These are phyloP conservation scores for Amblyopsis rosae DNA, from an alignment of 2,113 vertebrate genomes.

Conservation along the genomic window DNA sequence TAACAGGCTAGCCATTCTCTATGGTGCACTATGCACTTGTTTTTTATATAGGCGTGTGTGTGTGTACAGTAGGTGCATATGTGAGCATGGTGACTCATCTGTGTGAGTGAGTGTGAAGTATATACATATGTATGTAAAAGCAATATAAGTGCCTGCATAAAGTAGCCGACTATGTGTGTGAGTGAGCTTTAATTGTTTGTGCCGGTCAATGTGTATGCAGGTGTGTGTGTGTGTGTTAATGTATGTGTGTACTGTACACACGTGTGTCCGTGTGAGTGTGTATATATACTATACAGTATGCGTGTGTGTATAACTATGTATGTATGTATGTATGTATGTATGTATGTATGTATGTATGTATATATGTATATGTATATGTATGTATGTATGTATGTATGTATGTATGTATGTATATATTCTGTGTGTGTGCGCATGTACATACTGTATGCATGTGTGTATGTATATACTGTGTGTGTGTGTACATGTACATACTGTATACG, in stretches of 20 bases:
- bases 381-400: conserved; percentile 13
- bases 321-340: conserved; percentile 7
- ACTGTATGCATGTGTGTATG: no score
- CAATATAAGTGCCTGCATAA: no score
- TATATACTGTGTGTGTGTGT: conserved; percentile 70
- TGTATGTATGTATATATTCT: conserved; percentile 33
- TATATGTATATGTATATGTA: no score
- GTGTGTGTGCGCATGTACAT: no score
- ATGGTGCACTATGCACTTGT: conserved; percentile 35
- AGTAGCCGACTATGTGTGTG: neutral
- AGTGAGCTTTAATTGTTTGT: neutral
- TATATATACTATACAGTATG: neutral
- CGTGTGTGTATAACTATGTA: neutral
- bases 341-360: no score
- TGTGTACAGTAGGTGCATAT: neutral
- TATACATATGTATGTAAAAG: neutral
- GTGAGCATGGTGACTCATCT: neutral
- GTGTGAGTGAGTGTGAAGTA: neutral
- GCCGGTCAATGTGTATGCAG: neutral
- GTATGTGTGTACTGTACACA: neutral
- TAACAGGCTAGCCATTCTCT: conserved; percentile 50
- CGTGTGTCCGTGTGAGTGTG: neutral
- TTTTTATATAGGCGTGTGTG: neutral
- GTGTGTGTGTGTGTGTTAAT: neutral
- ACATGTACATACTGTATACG: conserved; percentile 13